A percentile compares a stretch with the other conserved stretches of the same genome.
phyloP scores from a whole-genome alignment of 2,888 invertebrate genomes.

The Operophtera brumata region DNA sequence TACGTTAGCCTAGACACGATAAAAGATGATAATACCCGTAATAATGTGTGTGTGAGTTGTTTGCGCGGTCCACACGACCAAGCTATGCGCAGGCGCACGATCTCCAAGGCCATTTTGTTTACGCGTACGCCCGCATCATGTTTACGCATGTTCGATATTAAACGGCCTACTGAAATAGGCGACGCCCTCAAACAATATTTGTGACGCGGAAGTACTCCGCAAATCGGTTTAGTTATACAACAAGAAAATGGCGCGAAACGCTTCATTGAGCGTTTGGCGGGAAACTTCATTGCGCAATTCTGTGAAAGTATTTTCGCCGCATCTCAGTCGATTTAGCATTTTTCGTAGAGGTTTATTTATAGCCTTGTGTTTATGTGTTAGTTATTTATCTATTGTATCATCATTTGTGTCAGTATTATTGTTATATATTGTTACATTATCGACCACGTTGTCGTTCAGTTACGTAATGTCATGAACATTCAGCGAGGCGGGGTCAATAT shows the following conservation, averaged over 20 bases:
- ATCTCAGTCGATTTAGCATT: constrained; percentile 25
- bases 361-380: constrained; percentile 25
- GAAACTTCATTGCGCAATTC: constrained; percentile 64
- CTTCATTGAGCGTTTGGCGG: constrained; percentile 74
- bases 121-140: constrained; percentile 63
- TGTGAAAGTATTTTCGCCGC: constrained; percentile 60
- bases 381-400: constrained; percentile 16
- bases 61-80: constrained; percentile 51
- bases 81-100: constrained; percentile 55
- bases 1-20: constrained; percentile 51
- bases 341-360: constrained; percentile 27
- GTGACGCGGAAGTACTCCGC: constrained; percentile 40
- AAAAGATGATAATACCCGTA: constrained; percentile 58
- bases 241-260: constrained; percentile 72
- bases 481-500: constrained; percentile 20
- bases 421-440: constrained; percentile 11
- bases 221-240: constrained; percentile 53
- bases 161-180: constrained; percentile 46
- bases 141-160: constrained; percentile 58
- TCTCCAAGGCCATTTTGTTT: constrained; percentile 75
- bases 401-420: constrained; percentile 8
- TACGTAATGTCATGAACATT: constrained; percentile 29
- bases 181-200: constrained; percentile 31
- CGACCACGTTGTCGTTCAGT: constrained; percentile 32
- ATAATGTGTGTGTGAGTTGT: constrained; percentile 55